Evolutionary conservation across 1,140 invertebrate species (phyloP), one percentile per base, ranked within the genome.

Genomic region (Acromyrmex charruanus): DNA sequence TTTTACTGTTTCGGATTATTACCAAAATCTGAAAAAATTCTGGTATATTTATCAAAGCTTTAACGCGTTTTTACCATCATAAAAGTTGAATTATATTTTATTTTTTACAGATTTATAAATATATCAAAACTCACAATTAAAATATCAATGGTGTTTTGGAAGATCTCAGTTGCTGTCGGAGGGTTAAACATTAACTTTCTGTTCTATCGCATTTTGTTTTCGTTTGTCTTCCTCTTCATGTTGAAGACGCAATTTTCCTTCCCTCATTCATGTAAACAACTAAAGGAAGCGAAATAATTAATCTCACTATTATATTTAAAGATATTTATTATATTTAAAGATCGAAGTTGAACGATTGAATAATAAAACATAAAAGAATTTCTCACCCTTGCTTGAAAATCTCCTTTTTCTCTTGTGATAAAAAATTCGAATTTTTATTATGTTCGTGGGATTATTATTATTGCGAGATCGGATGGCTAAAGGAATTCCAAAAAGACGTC

Each of bases 401-500:
- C 10, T 25, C 12, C 6, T n/a, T 14, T 9, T 18, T 63, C 21
- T 16, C 4, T 51, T 28, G 21, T 14, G 61, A 12, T 49, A 18
- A 77, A 51, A 86, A 86, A 66, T 68, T 86, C 51, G 21, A 77
- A 77, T 66, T 25, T 68, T 80, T 55, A 58, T 51, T 51, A 51
- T 21, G 14, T 61, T 61, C 39, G 18, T 71, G 31, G 35, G 18
- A 31, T 31, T 35, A 28, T 86, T 85, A 86, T 79, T 59, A 18
- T n/a, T 51, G 68, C 53, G n/a, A 18, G n/a, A 63, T 58, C 59
- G 58, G 51, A 39, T 25, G 71, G 44, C 58, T 72, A 63, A 81
- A 66, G 18, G n/a, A 86, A 77, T 84, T 88, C 49, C 14, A 44
- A 55, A 65, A 81, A 77, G 77, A 63, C 55, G 68, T 82, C 68